Conservation (phyloP, 2,797 vertebrate species). For the Crocodylus rhombifer region DNA sequence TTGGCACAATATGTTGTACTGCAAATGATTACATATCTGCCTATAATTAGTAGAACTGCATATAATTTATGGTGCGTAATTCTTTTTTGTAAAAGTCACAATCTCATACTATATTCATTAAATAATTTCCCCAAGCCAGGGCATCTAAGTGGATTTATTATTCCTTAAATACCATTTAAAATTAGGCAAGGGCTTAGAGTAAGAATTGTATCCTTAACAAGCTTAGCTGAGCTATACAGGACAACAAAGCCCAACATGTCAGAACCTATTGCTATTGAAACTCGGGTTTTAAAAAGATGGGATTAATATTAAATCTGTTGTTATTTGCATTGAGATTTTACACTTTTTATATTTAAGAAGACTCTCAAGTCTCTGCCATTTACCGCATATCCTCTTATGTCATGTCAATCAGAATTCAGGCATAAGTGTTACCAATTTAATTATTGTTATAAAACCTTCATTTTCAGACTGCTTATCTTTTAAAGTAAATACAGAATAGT, state of each 20-base stretch:
- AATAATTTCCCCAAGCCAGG: constrained; percentile 35
- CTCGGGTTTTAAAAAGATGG: constrained; percentile 1
- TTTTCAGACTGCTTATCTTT: constrained; percentile 43
- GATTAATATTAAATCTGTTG: constrained; percentile 66
- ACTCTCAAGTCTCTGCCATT: constrained; percentile 52
- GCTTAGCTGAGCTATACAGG: constrained; percentile 22
- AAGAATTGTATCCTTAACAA: constrained; percentile 35
- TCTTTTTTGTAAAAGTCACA: constrained; percentile 37
- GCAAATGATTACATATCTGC: constrained; percentile 53
- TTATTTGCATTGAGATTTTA: constrained; percentile 57
- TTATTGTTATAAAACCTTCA: constrained; percentile 44
- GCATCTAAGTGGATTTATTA: constrained; percentile 19
- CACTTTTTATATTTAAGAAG: constrained; percentile 18
- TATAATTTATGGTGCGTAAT: constrained; percentile 42
- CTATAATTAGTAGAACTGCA: constrained; percentile 60
- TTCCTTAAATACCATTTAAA: constrained; percentile 31
- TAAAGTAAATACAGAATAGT: constrained; percentile 39
- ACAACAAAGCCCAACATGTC: constrained; percentile 20
- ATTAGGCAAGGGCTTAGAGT: constrained; percentile 30
- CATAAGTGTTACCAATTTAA: constrained; percentile 34
- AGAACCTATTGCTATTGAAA: constrained; percentile 33
- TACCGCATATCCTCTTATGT: constrained; percentile 45
- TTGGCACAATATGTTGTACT: constrained; percentile 63
- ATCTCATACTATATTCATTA: constrained; percentile 36
- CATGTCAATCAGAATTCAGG: constrained; percentile 53